Evolutionary conservation across 1,140 invertebrate species (phyloP), one percentile per base, ranked within the genome.

Genomic region (Camponotus pennsylvanicus): DNA sequence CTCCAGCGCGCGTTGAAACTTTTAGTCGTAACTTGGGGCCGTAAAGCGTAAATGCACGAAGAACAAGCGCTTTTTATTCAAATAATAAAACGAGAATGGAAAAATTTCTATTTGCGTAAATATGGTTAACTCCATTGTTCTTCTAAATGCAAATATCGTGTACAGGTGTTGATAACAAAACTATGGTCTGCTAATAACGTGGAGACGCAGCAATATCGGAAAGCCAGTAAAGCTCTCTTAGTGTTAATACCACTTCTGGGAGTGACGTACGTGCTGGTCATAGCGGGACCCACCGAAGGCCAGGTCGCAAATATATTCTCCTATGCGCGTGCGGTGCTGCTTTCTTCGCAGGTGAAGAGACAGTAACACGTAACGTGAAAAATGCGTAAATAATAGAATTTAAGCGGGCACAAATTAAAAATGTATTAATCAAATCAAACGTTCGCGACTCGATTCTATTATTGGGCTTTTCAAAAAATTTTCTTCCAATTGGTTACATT

Each of bases 101-200:
- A n/a, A 66, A 40, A n/a, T 40, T 66, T 7, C 55, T 71, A 52
- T 70, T 70, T 15, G 52, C 13, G 6, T 27, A 40, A 75, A 52
- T 52, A 3, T 4, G 11, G 7, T 8, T 49, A 9, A 34, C 18
- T n/a, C 18, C 52, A 7, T 71, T 45, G 5, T 27, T 37, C 9
- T 18, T 32, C 40, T n/a, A 2, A 70, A 49, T 70, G 5, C 52
- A 52, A 13, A 71, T 37, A 9, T 34, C 18, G 13, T 21, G 18
- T 69, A 8, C 0, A 98, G 97, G 97, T 99, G 27, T 95, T 99
- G 64, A 98, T 99, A 89, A 99, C 98, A 9, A 99, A 99, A 93
- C 95, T 99, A 15, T 96, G 98, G 69, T 98, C 98, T 3, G 97
- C 98, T 8, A 98, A 98, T 90, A 98, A 97, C 0, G 95, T 97